phyloP scores from a whole-genome alignment of 2,888 invertebrate genomes.

The Pinctada fucata region DNA sequence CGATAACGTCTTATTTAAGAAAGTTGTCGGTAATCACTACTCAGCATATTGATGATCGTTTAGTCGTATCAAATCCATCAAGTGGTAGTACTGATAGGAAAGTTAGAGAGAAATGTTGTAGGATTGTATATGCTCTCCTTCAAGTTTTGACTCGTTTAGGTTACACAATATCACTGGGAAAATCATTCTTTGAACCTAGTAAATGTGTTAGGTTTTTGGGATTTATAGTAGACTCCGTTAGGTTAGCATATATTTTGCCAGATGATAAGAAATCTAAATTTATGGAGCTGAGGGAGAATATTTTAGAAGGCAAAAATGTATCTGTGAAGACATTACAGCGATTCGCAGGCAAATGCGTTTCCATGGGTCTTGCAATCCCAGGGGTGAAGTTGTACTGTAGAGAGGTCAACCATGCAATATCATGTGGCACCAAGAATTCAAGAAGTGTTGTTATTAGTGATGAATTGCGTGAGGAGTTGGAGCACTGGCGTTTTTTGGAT shows the following conservation, averaged over 20 bases:
- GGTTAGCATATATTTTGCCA: slow-evolving; percentile 18
- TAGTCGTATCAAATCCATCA: slow-evolving; percentile 2
- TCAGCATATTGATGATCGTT: slow-evolving; percentile 36
- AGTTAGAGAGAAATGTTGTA: background rate
- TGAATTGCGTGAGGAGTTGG: slow-evolving; percentile 22
- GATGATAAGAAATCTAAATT: slow-evolving; percentile 13
- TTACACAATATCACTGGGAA: slow-evolving; percentile 18
- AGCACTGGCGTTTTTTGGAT: slow-evolving; percentile 13
- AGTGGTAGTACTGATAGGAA: background rate
- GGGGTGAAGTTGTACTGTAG: slow-evolving; percentile 8
- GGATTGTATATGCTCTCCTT: slow-evolving; percentile 5
- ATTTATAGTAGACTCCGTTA: slow-evolving; percentile 15
- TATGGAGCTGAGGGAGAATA: slow-evolving; percentile 5
- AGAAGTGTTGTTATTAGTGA: background rate
- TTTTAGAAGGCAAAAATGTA: background rate
- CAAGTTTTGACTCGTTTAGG: slow-evolving; percentile 22
- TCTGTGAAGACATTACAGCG: slow-evolving; percentile 16
- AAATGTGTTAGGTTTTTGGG: slow-evolving; percentile 17
- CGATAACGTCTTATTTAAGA: slow-evolving; percentile 9
- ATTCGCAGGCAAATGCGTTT: slow-evolving; percentile 19
- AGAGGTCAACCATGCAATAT: too few species aligned
- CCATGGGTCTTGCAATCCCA: slow-evolving; percentile 22
- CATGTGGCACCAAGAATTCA: slow-evolving; percentile 3
- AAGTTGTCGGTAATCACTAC: slow-evolving; percentile 15
- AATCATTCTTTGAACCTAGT: slow-evolving; percentile 4